Conservation (phyloP, 2,888 invertebrate genomes). For the Nymphalis polychloros region DNA sequence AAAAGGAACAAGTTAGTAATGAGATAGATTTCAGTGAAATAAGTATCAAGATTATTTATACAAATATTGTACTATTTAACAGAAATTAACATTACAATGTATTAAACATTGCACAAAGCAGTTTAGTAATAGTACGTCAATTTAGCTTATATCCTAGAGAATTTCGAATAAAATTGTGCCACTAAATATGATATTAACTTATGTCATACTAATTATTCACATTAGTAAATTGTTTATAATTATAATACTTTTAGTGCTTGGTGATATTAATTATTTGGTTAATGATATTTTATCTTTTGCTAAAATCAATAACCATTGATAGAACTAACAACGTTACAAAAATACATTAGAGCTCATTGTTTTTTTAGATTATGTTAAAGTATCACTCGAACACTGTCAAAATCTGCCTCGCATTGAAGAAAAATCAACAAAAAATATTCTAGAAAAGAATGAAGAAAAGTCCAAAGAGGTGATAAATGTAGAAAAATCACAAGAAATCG, state of each 20-base stretch:
- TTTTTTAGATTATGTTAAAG: conserved; percentile 50
- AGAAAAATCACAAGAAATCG: neutral
- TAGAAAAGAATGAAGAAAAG: conserved; percentile 11
- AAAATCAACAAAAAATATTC: neutral
- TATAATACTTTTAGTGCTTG: too few species aligned
- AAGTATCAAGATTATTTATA: too few species aligned
- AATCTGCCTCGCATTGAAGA: conserved; percentile 45
- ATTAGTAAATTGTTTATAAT: too few species aligned
- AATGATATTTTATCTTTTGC: too few species aligned
- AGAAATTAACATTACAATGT: too few species aligned
- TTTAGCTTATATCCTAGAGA: neutral
- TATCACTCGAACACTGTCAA: conserved; percentile 40
- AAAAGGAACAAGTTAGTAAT: conserved; percentile 36
- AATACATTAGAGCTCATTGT: neutral
- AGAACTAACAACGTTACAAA: too few species aligned
- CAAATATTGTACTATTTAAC: too few species aligned
- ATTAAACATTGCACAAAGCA: too few species aligned
- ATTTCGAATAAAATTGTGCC: neutral
- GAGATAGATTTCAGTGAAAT: too few species aligned
- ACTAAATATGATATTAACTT: neutral
- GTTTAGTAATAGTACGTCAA: conserved; percentile 44
- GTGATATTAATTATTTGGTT: neutral
- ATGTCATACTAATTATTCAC: neutral
- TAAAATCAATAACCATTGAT: too few species aligned
- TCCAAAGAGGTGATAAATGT: neutral